Evolutionary conservation across 2,888 invertebrate genomes (phyloP).

Genomic region (Alviniconcha strummeri): DNA sequence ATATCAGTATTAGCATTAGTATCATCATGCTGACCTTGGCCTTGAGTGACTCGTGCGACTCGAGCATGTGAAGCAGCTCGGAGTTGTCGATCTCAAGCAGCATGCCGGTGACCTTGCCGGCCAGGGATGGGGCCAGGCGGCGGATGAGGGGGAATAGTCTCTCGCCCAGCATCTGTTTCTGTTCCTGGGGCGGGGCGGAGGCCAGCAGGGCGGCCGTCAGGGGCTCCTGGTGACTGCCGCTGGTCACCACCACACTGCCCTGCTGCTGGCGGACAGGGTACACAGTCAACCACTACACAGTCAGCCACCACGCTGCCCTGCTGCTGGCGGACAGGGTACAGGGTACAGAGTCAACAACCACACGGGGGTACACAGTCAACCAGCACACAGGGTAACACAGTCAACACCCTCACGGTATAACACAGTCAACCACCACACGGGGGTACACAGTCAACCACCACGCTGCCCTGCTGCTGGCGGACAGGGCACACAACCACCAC

Average conservation of each 20-base stretch:
- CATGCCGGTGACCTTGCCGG: slow-evolving; percentile 99
- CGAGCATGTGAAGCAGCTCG: slow-evolving; percentile 97
- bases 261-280: background rate
- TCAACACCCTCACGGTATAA: too few relatives aligned
- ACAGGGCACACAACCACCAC: too few relatives aligned
- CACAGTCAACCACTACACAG: too few relatives aligned
- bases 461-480: slow-evolving; percentile 1
- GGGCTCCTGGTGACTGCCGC: slow-evolving; percentile 85
- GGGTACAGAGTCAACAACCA: too few relatives aligned
- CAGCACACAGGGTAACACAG: too few relatives aligned
- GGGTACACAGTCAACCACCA: background rate
- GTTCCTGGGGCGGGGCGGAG: slow-evolving; percentile 94
- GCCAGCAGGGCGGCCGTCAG: slow-evolving; percentile 97
- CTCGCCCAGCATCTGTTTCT: slow-evolving; percentile 98
- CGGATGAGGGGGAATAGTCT: slow-evolving; percentile 95
- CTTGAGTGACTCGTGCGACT: slow-evolving; percentile 95
- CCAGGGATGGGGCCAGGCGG: slow-evolving; percentile 90
- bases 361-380: too few relatives aligned
- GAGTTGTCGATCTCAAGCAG: slow-evolving; percentile 98
- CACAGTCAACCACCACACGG: too few relatives aligned
- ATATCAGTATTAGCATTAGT: too few relatives aligned
- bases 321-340: background rate
- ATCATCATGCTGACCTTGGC: slow-evolving; percentile 79
- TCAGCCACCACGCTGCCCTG: background rate
- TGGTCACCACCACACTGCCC: slow-evolving; percentile 2